These are phyloP conservation scores for Muscina levida DNA, from an alignment of 2,888 invertebrate genomes.

Conservation along the genomic window DNA sequence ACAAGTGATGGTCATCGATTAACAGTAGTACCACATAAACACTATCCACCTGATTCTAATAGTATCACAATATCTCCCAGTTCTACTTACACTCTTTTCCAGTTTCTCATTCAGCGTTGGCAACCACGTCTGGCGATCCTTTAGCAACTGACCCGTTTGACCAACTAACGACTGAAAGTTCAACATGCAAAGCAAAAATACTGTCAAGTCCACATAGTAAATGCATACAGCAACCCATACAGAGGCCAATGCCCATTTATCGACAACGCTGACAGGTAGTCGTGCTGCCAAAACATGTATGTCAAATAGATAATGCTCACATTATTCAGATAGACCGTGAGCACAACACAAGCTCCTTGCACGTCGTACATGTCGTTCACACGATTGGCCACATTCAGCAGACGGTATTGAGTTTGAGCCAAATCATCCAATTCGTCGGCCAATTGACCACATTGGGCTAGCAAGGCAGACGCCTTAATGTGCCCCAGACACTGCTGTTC, in stretches of 20 bases:
- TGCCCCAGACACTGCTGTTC: neutral
- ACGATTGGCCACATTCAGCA: neutral
- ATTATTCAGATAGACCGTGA: constrained; percentile 30
- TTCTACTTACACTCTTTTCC: constrained; percentile 34
- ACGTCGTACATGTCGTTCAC: constrained; percentile 32
- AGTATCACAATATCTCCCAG: no score
- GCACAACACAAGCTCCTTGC: constrained; percentile 29
- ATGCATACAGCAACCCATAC: neutral
- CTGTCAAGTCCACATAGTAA: constrained; percentile 15
- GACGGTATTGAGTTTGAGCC: neutral
- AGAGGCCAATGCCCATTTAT: neutral
- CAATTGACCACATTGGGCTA: constrained; percentile 8
- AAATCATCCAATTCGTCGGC: constrained; percentile 36
- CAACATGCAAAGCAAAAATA: neutral
- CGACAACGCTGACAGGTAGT: neutral
- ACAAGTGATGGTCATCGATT: no score
- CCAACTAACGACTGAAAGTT: neutral
- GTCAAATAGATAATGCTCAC: neutral
- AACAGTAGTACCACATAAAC: no score
- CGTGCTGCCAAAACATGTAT: neutral
- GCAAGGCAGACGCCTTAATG: constrained; percentile 17
- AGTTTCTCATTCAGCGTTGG: neutral
- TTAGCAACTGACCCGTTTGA: neutral
- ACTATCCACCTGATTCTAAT: no score
- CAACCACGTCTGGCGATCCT: neutral